Base-by-base conservation (phyloP, 1,140 invertebrate species). In the Drepana arcuata region DNA sequence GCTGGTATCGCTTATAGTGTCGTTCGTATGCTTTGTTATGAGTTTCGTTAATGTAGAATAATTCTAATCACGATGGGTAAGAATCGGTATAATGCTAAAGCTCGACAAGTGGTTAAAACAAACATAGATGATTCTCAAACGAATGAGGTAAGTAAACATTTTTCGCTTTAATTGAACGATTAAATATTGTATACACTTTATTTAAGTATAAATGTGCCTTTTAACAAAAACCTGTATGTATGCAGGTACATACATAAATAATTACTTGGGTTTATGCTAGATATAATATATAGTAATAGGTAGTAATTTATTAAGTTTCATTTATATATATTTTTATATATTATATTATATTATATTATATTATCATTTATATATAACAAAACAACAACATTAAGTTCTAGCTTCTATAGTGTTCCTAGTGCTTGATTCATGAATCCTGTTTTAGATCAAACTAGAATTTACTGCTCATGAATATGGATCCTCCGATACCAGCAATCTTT, bases 71-170 rank as follows among this genome's bases (percentile, higher is more conserved):
- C n/a, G 42, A 90, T 89, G 88, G 86, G 85, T 2, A 90, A 88
- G 70, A 89, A 89, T 61, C 79, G 87, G 23, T 90, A 86, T 70
- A 95, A 96, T 78, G 91, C 88, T 71, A 93, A 92, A 75, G 91
- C 91, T 5, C 84, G 93, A 42, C 86, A 89, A 63, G 85, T 89
- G 37, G 83, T 86, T 2, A 83, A 91, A 50, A 89, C 90, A 3
- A 84, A 88, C 49, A 87, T 94, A 15, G 92, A 94, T 62, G 84
- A 92, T 73, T 86, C 87, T 0, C 57, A 83, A 41, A 86, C 88
- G 3, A 88, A 90, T 65, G 87, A 92, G 84, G 92, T 94, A 84
- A 61, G 47, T 53, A 41, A 30, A 33, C 7, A 45, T 35, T 28
- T 37, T 14, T 32, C n/a, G n/a, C 10, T 23, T 16, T 27, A 6